Evolutionary conservation across 2,888 invertebrate genomes (phyloP).

Genomic region (Agonopterix arenella): DNA sequence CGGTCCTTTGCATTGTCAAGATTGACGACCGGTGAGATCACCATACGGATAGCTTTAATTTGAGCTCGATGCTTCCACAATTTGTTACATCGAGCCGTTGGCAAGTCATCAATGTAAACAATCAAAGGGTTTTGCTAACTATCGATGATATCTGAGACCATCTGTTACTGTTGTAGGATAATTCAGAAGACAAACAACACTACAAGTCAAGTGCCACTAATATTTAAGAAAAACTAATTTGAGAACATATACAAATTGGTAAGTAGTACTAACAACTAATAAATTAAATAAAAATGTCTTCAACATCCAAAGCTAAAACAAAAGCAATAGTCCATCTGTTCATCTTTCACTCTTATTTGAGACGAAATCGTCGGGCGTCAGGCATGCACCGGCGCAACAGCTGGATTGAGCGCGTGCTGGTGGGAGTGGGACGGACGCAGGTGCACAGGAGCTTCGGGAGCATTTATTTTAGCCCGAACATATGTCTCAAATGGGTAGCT

Average conservation of each 20-base stretch:
- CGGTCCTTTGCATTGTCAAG: slow-evolving; percentile 72
- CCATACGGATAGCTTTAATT: slow-evolving; percentile 44
- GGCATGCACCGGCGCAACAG: slow-evolving; percentile 34
- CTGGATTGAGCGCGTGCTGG: slow-evolving; percentile 60
- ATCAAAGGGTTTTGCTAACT: no score
- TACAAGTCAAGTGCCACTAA: no score
- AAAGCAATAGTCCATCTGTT: no score
- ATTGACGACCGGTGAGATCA: slow-evolving; percentile 73
- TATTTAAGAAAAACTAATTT: no score
- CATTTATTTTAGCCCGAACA: slow-evolving; percentile 37
- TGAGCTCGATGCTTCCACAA: slow-evolving; percentile 37
- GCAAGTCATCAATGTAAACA: slow-evolving; percentile 12
- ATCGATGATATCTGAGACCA: no score
- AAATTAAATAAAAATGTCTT: no score
- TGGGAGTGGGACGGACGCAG: slow-evolving; percentile 70
- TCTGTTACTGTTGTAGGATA: no score
- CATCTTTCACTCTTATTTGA: no score
- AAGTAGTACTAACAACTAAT: no score
- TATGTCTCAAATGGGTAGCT: slow-evolving; percentile 29
- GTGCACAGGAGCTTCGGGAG: slow-evolving; percentile 49
- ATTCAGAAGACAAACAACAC: no score
- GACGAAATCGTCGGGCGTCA: neutral
- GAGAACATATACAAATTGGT: no score
- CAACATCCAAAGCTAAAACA: no score
- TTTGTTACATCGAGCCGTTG: slow-evolving; percentile 13